A percentile compares a stretch with the other conserved stretches of the same genome.
Conservation (phyloP, 1,140 invertebrate species). For the Antheraea pernyi region DNA sequence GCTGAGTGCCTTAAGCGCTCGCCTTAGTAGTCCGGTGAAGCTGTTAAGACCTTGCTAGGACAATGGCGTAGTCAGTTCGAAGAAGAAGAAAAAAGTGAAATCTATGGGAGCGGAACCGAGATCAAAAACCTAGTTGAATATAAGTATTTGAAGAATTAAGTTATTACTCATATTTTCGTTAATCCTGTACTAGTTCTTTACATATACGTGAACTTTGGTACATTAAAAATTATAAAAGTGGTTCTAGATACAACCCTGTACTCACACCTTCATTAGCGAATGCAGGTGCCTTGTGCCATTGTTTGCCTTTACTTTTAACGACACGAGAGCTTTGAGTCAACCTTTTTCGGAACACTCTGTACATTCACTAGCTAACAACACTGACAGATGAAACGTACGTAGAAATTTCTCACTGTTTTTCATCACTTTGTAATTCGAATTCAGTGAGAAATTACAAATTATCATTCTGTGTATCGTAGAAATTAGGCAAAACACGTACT, state of each 20-base stretch:
- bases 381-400: background rate
- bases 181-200: too few relatives aligned
- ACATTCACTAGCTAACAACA: background rate
- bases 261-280: conserved; percentile 10
- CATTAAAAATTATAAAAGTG: background rate
- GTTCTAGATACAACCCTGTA: background rate
- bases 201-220: too few relatives aligned
- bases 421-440: background rate
- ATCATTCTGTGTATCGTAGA: background rate
- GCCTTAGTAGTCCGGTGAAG: too few relatives aligned
- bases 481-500: too few relatives aligned
- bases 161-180: too few relatives aligned
- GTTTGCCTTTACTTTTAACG: conserved; percentile 12
- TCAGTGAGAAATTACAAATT: background rate
- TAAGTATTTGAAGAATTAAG: too few relatives aligned
- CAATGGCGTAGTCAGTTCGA: too few relatives aligned
- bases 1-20: too few relatives aligned
- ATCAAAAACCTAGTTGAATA: too few relatives aligned
- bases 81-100: too few relatives aligned
- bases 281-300: conserved; percentile 12
- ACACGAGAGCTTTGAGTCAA: conserved; percentile 3
- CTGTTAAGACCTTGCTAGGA: too few relatives aligned
- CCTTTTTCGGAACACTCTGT: conserved; percentile 6
- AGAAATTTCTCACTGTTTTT: conserved; percentile 5
- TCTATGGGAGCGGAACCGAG: too few relatives aligned